These are phyloP conservation scores for Haemorhous mexicanus DNA, from an alignment of 2,113 vertebrate species.

Conservation along the genomic window DNA sequence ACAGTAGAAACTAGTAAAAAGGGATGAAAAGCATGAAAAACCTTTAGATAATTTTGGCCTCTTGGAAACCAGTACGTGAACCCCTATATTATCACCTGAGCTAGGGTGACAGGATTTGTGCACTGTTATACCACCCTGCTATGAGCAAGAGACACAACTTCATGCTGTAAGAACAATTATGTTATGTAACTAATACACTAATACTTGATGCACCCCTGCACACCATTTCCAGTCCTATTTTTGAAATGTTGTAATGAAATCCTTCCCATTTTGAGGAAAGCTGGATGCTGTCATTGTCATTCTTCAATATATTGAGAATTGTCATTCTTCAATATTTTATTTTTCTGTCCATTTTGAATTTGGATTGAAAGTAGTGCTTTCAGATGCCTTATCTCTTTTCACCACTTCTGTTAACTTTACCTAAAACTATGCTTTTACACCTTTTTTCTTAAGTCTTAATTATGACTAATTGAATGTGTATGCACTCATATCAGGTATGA, in stretches of 20 bases:
- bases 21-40: not conserved
- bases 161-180: not conserved
- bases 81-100: not conserved
- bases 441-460: not conserved
- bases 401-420: not conserved
- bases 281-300: not conserved
- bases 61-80: not conserved
- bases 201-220: not conserved
- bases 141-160: not conserved
- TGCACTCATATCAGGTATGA: not conserved
- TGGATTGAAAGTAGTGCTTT: not conserved
- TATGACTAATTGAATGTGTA: not conserved
- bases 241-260: not conserved
- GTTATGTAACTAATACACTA: not conserved
- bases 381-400: not conserved
- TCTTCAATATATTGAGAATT: not conserved
- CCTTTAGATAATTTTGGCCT: not conserved
- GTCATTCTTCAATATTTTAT: not conserved
- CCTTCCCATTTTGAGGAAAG: not conserved
- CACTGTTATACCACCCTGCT: not conserved
- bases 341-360: not conserved
- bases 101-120: not conserved
- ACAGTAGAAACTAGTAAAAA: not conserved
- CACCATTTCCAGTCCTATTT: not conserved
- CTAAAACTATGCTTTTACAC: not conserved